Evolutionary conservation across 2,797 vertebrate species (phyloP).

Genomic region (Scyliorhinus canicula): DNA sequence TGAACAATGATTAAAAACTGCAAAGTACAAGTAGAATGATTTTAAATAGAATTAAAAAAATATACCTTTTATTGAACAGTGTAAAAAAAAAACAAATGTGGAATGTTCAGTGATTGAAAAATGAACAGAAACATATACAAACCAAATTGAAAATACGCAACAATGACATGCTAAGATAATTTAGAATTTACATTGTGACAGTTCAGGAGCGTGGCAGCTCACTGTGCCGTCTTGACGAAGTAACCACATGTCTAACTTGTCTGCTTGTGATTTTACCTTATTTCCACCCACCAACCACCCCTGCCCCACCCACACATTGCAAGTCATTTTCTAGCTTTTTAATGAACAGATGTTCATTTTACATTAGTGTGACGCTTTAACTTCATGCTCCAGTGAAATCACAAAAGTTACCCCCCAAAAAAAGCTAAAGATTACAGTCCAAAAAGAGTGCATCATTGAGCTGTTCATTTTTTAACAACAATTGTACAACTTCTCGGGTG

Average conservation of each 20-base stretch:
- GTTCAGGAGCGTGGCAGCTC: not conserved
- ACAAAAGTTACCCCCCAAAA: not conserved
- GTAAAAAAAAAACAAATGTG: not conserved
- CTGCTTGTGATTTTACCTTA: not conserved
- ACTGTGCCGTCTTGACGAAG: not conserved
- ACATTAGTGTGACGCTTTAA: not conserved
- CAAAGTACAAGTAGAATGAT: not conserved
- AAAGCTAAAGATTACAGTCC: not conserved
- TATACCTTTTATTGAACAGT: not conserved
- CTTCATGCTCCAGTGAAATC: not conserved
- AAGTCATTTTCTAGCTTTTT: not conserved
- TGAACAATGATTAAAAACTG: not conserved
- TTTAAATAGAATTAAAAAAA: constrained; percentile 14
- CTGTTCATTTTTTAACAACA: not conserved
- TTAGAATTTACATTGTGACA: not conserved
- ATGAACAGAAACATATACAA: not conserved
- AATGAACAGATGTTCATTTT: not conserved
- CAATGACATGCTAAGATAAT: not conserved
- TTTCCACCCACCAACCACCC: no score
- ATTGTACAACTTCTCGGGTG: not conserved
- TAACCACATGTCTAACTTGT: not conserved
- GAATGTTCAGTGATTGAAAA: not conserved
- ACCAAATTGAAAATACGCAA: not conserved
- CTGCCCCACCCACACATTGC: no score
- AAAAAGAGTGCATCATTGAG: not conserved